phyloP scores from a whole-genome alignment of 2,113 vertebrate genomes.

The Corapipo altera region DNA sequence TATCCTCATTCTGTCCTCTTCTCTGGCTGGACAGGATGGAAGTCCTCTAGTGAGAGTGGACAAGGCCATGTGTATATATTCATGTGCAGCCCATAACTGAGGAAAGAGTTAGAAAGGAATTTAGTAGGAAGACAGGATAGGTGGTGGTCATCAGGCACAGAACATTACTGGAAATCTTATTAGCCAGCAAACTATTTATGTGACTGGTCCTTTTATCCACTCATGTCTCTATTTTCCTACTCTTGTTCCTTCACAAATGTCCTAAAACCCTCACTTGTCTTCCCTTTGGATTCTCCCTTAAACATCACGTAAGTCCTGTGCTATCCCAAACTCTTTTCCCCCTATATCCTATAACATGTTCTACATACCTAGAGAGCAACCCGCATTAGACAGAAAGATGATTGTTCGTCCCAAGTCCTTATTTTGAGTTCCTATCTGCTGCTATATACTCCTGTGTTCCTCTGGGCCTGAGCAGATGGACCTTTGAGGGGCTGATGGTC shows the following conservation, averaged over 20 bases:
- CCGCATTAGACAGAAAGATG: not conserved
- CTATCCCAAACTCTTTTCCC: not conserved
- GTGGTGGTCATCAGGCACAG: not conserved
- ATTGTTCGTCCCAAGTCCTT: not conserved
- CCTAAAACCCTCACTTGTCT: not conserved
- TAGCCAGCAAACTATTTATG: not conserved
- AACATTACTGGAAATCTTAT: not conserved
- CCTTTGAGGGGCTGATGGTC: not conserved
- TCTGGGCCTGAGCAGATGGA: not conserved
- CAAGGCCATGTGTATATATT: fast-evolving
- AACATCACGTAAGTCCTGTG: not conserved
- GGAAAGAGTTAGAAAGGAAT: not conserved
- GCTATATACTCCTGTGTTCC: not conserved
- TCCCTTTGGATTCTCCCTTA: not conserved
- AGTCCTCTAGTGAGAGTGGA: not conserved
- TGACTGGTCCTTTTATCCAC: not conserved
- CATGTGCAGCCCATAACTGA: not conserved
- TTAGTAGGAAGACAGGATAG: not conserved
- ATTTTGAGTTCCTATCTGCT: not conserved
- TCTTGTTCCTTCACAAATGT: not conserved
- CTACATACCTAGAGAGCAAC: not conserved
- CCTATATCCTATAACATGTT: not conserved
- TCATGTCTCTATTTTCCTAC: not conserved
- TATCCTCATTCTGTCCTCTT: not conserved
- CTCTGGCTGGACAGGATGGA: not conserved